Percentiles rank a stretch among this genome's conserved stretches.
These are phyloP conservation scores for Drosophila watanabei DNA, from an alignment of 1,140 invertebrate genomes.

Conservation along the genomic window DNA sequence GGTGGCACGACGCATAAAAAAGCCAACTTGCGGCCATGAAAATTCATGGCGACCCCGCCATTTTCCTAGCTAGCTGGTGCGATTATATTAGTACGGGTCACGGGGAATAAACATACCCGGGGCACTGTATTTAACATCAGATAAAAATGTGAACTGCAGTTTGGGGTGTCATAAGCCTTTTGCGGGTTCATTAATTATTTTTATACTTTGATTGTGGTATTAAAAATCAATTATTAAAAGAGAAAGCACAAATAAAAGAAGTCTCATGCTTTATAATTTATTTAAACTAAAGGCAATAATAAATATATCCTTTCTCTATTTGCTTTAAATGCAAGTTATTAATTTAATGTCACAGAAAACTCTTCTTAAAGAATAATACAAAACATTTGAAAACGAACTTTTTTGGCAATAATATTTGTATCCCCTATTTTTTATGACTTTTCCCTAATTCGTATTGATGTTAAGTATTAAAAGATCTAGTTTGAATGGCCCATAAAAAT, in stretches of 20 bases:
- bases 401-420: constrained; percentile 20
- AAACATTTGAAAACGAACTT: constrained; percentile 3
- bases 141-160: not conserved
- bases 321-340: no score
- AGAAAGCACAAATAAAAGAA: not conserved
- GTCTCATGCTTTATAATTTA: not conserved
- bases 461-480: constrained; percentile 45
- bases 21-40: constrained; percentile 49
- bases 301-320: no score
- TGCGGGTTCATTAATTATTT: not conserved
- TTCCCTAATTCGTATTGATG: constrained; percentile 31
- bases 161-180: not conserved
- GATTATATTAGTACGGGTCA: constrained; percentile 19
- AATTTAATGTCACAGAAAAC: not conserved
- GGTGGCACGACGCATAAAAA: constrained; percentile 62
- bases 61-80: constrained; percentile 53
- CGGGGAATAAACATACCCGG: not conserved
- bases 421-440: constrained; percentile 22
- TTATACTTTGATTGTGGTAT: not conserved
- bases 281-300: not conserved
- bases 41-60: constrained; percentile 71
- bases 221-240: not conserved
- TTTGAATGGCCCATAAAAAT: constrained; percentile 40
- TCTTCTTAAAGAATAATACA: not conserved
- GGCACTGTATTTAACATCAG: constrained; percentile 7